These are phyloP conservation scores for Phymatocera aterrima DNA, from an alignment of 2,888 invertebrate genomes.

Conservation along the genomic window DNA sequence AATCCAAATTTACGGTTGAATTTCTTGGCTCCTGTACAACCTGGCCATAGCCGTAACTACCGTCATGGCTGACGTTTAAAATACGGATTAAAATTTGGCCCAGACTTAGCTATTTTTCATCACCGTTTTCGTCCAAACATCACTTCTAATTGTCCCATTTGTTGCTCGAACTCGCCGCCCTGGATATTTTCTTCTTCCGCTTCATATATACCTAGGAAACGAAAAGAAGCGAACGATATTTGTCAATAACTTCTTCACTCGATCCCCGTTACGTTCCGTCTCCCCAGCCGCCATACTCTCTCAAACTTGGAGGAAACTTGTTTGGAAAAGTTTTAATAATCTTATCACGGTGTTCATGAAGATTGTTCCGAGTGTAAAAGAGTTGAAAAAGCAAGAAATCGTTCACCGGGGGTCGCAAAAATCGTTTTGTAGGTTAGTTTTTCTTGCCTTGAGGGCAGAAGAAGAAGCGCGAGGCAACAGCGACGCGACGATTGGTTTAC, in stretches of 20 bases:
- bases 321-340: too few species aligned
- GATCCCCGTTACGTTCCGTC: not conserved
- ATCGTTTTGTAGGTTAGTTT: not conserved
- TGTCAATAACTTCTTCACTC: not conserved
- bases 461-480: not conserved
- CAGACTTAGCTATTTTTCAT: slow-evolving; percentile 2
- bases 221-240: not conserved
- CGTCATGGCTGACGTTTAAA: slow-evolving; percentile 50
- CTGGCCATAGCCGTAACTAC: not conserved
- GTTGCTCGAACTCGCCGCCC: too few species aligned
- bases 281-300: not conserved
- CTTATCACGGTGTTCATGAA: too few species aligned
- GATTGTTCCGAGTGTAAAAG: too few species aligned
- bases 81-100: slow-evolving; percentile 65
- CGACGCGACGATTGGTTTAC: slow-evolving; percentile 61
- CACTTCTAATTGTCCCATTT: too few species aligned
- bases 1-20: slow-evolving; percentile 67
- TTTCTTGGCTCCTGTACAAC: not conserved
- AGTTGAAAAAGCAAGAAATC: too few species aligned
- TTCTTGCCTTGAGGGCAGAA: too few species aligned
- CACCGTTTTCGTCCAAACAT: too few species aligned
- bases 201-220: not conserved
- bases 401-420: too few species aligned
- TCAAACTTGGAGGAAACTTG: too few species aligned
- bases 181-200: too few species aligned